Evolutionary conservation across 2,888 invertebrate genomes (phyloP), one percentile per base, ranked within the genome.

Genomic region (Nematopogon swammerdamellus): DNA sequence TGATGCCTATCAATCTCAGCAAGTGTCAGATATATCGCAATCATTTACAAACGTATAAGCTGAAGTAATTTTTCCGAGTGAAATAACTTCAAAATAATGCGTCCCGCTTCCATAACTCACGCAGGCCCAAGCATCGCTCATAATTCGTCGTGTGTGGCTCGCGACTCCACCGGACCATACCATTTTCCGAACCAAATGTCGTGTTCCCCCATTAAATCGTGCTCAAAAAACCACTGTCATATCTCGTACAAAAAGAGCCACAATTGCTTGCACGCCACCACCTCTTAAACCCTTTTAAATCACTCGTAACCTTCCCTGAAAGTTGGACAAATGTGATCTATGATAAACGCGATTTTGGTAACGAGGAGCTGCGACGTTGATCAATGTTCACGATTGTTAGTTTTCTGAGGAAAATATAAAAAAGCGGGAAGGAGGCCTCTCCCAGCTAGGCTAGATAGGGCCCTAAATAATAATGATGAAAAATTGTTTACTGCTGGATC

Each of bases 101-200:
- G 47, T 18, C 47, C 14, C 61, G 67, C 67, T 67, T 67, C 60
- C 67, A 73, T 75, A 74, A 71, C 62, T 75, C 72, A 72, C 60
- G 57, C 62, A 63, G 68, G 67, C 68, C 69, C 68, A 61, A 64
- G 66, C 63, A 69, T 69, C 66, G 67, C 68, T 66, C 68, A 70
- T 72, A 72, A 72, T 69, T 71, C 77, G 71, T 76, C 77, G 76
- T 76, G 76, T 76, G 77, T 75, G 76, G 76, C 71, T 73, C 65
- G 71, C 70, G 70, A 72, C 66, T n/a, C n/a, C 74, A 14, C 68
- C 68, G 67, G 67, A 66, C 60, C 54, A 54, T 58, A 59, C 59
- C 59, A 60, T 62, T 59, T 64, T n/a, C n/a, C n/a, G n/a, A n/a
- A n/a, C n/a, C n/a, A n/a, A n/a, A n/a, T n/a, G n/a, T n/a, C n/a